Evolutionary conservation across 92 coral and sea anemone genomes (phyloP).

Genomic region (Phenganax marumi): DNA sequence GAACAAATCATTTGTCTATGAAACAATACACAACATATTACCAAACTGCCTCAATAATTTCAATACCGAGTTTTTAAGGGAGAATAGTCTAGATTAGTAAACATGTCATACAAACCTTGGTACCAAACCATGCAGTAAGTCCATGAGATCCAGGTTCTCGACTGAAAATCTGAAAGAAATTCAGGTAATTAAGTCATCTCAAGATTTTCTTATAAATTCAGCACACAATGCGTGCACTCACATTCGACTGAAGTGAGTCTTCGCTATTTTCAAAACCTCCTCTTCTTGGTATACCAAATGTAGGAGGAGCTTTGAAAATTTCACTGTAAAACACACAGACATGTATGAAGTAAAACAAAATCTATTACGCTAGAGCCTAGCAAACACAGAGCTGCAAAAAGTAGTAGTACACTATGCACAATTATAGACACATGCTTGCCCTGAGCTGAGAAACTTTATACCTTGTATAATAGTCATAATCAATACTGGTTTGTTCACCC

Average conservation of each 20-base stretch:
- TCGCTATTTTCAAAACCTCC: slow-evolving; percentile 33
- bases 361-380: too few species aligned
- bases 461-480: slow-evolving; percentile 30
- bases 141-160: slow-evolving; percentile 33
- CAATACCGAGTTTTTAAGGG: too few species aligned
- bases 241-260: neutral
- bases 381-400: too few species aligned
- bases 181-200: neutral
- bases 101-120: neutral
- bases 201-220: neutral
- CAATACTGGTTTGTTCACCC: neutral
- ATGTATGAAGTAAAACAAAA: neutral
- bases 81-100: too few species aligned
- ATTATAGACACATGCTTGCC: too few species aligned
- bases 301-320: slow-evolving; percentile 15
- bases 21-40: neutral
- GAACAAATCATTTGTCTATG: slow-evolving; percentile 13
- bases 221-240: neutral
- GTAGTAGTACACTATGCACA: too few species aligned
- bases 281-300: slow-evolving; percentile 37
- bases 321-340: neutral
- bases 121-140: slow-evolving; percentile 29
- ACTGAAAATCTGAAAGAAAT: slow-evolving; percentile 3
- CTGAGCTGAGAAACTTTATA: neutral
- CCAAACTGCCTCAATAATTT: neutral